Percentiles rank a stretch among this genome's conserved stretches.
Evolutionary conservation across 30 jellyfish, hydroid and myxozoan species (phyloP).

Genomic region (Clytia hemisphaerica): DNA sequence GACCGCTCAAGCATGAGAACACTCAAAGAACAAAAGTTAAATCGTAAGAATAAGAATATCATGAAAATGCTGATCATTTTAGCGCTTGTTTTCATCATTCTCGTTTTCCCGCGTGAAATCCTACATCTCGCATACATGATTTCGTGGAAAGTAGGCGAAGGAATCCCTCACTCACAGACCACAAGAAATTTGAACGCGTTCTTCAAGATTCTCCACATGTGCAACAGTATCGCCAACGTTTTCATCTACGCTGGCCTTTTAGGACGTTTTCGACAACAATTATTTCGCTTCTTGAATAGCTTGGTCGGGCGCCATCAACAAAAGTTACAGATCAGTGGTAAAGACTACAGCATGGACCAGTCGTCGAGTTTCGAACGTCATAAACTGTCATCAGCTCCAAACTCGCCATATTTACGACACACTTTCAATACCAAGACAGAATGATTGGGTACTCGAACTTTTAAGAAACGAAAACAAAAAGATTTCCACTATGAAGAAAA

Average conservation of each 20-base stretch:
- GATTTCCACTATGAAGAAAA: no score
- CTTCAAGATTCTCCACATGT: constrained; percentile 48
- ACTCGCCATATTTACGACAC: no score
- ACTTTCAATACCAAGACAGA: no score
- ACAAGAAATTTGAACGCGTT: constrained; percentile 38
- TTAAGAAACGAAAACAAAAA: no score
- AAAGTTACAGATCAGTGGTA: no score
- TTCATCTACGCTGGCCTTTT: constrained; percentile 64
- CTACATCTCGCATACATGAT: constrained; percentile 26
- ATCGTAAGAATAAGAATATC: not conserved
- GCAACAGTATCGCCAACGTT: constrained; percentile 60
- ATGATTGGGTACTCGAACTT: no score
- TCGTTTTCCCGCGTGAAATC: constrained; percentile 58
- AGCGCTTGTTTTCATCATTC: constrained; percentile 34
- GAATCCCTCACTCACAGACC: constrained; percentile 12
- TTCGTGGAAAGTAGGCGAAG: constrained; percentile 49
- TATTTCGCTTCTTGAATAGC: no score
- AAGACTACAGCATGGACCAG: no score
- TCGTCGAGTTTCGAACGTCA: no score
- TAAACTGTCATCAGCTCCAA: no score
- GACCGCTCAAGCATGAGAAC: constrained; percentile 17
- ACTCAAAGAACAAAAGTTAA: constrained; percentile 1
- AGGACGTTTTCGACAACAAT: not conserved
- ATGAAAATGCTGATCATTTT: constrained; percentile 34
- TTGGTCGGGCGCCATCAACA: no score